phyloP scores from a whole-genome alignment of 1,140 invertebrate genomes.

The Sitodiplosis mosellana region DNA sequence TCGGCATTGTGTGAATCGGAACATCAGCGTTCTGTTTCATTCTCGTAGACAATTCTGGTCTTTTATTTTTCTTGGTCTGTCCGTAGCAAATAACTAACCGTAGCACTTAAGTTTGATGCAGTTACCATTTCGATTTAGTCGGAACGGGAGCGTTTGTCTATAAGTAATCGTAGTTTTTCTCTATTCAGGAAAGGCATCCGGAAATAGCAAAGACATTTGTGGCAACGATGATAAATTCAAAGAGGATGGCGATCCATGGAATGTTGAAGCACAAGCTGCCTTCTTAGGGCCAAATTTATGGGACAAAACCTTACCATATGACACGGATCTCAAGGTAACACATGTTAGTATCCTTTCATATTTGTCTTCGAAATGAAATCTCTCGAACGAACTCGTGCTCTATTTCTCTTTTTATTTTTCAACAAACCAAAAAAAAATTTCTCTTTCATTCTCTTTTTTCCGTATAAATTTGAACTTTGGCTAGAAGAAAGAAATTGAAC shows the following conservation, averaged over 20 bases:
- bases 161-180: constrained; percentile 2
- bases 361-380: neutral
- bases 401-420: neutral
- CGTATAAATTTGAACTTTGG: too few relatives aligned
- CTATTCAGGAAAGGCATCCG: constrained; percentile 34
- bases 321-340: constrained; percentile 86
- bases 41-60: too few relatives aligned
- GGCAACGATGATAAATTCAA: constrained; percentile 55
- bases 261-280: constrained; percentile 74
- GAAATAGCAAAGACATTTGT: constrained; percentile 36
- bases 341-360: constrained; percentile 32
- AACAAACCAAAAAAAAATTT: too few relatives aligned
- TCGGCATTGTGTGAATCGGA: too few relatives aligned
- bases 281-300: constrained; percentile 86
- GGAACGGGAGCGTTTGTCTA: neutral
- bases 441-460: too few relatives aligned
- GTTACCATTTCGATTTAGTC: too few relatives aligned
- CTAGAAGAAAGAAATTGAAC: too few relatives aligned
- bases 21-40: too few relatives aligned
- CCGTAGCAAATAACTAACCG: too few relatives aligned
- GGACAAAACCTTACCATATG: constrained; percentile 79
- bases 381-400: neutral
- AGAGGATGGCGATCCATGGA: constrained; percentile 69
- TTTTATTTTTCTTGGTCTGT: too few relatives aligned
- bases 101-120: too few relatives aligned